A percentile compares a stretch with the other conserved stretches of the same genome.
Conservation (phyloP, 1,140 invertebrate genomes). For the Pemphigus obesinymphae region DNA sequence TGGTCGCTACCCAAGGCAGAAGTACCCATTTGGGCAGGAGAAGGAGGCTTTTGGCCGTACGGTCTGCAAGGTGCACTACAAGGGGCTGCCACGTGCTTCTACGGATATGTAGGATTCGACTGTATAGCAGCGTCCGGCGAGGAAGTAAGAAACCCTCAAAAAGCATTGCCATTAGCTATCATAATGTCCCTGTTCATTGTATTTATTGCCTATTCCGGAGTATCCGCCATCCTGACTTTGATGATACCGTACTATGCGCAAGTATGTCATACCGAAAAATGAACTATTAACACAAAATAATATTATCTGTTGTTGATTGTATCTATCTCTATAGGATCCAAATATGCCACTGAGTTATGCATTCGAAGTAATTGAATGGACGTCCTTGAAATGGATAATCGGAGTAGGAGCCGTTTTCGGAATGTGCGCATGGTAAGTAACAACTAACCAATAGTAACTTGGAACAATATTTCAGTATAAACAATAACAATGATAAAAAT, state of each 20-base stretch:
- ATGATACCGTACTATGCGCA: slow-evolving; percentile 69
- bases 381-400: slow-evolving; percentile 81
- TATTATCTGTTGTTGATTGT: too few species aligned
- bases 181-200: slow-evolving; percentile 55
- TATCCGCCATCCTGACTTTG: slow-evolving; percentile 75
- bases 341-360: slow-evolving; percentile 79
- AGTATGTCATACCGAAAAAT: slow-evolving; percentile 45
- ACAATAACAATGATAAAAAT: background rate
- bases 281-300: too few species aligned
- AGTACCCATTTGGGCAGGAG: slow-evolving; percentile 57
- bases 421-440: slow-evolving; percentile 62
- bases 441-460: too few species aligned
- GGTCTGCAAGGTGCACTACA: slow-evolving; percentile 72
- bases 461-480: too few species aligned
- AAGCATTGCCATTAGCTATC: slow-evolving; percentile 59
- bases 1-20: slow-evolving; percentile 62
- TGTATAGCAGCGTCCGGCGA: slow-evolving; percentile 70
- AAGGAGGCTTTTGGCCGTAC: slow-evolving; percentile 77
- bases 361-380: slow-evolving; percentile 64
- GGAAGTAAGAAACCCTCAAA: slow-evolving; percentile 60
- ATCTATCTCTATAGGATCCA: slow-evolving; percentile 68
- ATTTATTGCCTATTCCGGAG: slow-evolving; percentile 60
- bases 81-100: slow-evolving; percentile 81
- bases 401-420: slow-evolving; percentile 81
- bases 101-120: slow-evolving; percentile 87